phyloP scores from a whole-genome alignment of 23 tunicate genomes.

The Styela plicata region DNA sequence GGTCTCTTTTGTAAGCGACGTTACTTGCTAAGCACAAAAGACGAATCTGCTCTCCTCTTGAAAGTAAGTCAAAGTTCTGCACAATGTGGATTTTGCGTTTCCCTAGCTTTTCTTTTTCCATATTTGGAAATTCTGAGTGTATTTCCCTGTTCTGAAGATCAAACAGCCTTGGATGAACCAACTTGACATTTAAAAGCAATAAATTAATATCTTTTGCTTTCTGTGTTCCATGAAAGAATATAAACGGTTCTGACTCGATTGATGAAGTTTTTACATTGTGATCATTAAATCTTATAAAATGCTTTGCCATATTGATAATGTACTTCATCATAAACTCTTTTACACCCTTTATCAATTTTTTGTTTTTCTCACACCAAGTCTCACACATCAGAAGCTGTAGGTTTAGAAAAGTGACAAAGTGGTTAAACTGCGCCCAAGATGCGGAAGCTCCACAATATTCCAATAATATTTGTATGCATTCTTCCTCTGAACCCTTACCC shows the following conservation, averaged over 20 bases:
- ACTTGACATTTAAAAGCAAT: neutral
- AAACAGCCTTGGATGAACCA: neutral
- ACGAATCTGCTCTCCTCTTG: neutral
- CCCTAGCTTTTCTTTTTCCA: neutral
- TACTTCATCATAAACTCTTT: neutral
- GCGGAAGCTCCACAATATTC: neutral
- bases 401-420: neutral
- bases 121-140: too few species aligned
- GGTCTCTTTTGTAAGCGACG: constrained; percentile 14
- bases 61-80: neutral
- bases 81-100: neutral
- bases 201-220: neutral
- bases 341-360: neutral
- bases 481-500: neutral
- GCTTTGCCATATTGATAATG: neutral
- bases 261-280: neutral
- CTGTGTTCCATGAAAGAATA: neutral
- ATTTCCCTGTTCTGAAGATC: too few species aligned
- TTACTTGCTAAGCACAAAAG: neutral
- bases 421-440: neutral
- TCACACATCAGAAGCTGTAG: neutral
- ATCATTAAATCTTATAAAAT: neutral
- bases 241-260: neutral
- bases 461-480: neutral
- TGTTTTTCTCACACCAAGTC: neutral